Evolutionary conservation across 2,888 invertebrate species (phyloP), one percentile per base, ranked within the genome.

Genomic region (Synanthedon formicaeformis): DNA sequence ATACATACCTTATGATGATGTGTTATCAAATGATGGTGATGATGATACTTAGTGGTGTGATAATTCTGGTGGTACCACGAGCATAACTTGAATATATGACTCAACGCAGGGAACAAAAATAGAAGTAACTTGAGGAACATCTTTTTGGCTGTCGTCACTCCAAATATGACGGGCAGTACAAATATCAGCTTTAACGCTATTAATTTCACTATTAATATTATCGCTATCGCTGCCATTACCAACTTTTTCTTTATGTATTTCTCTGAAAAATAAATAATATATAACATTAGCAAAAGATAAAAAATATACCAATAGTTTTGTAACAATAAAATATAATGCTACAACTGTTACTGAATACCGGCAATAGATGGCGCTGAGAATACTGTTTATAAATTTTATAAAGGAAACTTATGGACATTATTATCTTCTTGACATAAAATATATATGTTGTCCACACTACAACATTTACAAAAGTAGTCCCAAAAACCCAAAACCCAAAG

Each of bases 41-140:
- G 94, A 73, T 95, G 94, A 66, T 89, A 93, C 69, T 94, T 94
- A 50, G 93, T 92, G 13, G 90, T 89, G 63, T 93, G 92, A 65
- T 90, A 91, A 58, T 89, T 90, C 63, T 92, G 91, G 60, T 94
- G 93, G 66, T 94, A 95, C 86, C 93, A 93, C 4, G 94, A 93
- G 75, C 95, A 96, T 13, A 95, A 84, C 73, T 95, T 95, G 85
- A 95, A 95, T 56, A 96, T 89, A 71, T 95, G 94, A 53, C 93
- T 91, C 57, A 96, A 77, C 0, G 94, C 94, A 1, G 95, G 95
- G 80, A 95, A 94, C 45, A 96, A 69, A 88, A 95, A 95, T 18
- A 96, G 88, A 12, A 96, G 76, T 52, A 95, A 82, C 71, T 96
- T 95, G 49, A 96, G 83, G 66, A 95, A 89, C 64, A 96, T 87